Evolutionary conservation across 2,888 invertebrate species (phyloP).

Genomic region (Hirtodrosophila alboralis): DNA sequence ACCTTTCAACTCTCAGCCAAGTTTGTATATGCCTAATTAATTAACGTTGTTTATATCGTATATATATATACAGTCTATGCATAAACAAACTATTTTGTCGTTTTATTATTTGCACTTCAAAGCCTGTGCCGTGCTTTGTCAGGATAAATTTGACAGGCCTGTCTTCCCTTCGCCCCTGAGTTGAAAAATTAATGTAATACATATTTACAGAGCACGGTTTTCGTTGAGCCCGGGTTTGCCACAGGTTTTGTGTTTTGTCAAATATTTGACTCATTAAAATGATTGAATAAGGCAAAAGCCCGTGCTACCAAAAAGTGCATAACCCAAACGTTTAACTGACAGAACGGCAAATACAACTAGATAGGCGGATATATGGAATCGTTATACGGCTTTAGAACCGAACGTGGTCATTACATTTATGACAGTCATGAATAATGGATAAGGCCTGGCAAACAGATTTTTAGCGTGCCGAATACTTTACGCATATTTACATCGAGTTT

Average conservation of each 20-base stretch:
- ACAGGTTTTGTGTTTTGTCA: slow-evolving; percentile 29
- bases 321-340: slow-evolving; percentile 12
- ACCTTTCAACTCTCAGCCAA: too few relatives aligned
- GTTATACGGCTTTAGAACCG: slow-evolving; percentile 24
- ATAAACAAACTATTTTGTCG: slow-evolving; percentile 18
- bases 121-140: slow-evolving; percentile 4
- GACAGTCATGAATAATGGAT: slow-evolving; percentile 51
- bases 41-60: slow-evolving; percentile 3
- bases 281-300: slow-evolving; percentile 64
- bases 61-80: slow-evolving; percentile 3
- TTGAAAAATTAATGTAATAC: slow-evolving; percentile 55
- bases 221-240: slow-evolving; percentile 10
- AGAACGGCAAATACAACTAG: slow-evolving; percentile 25
- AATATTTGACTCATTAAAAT: slow-evolving; percentile 75
- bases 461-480: slow-evolving; percentile 42
- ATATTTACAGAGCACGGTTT: slow-evolving; percentile 29
- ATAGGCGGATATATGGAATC: slow-evolving; percentile 18
- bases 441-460: slow-evolving; percentile 45
- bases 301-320: slow-evolving; percentile 15
- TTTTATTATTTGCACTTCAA: slow-evolving; percentile 42
- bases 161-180: slow-evolving; percentile 6
- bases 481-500: slow-evolving; percentile 53
- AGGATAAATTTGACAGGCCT: slow-evolving; percentile 3
- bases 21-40: slow-evolving; percentile 6
- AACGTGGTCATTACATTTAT: slow-evolving; percentile 51